phyloP scores from a whole-genome alignment of 2,797 vertebrate species.

The Pangasius sanitwongsei region DNA sequence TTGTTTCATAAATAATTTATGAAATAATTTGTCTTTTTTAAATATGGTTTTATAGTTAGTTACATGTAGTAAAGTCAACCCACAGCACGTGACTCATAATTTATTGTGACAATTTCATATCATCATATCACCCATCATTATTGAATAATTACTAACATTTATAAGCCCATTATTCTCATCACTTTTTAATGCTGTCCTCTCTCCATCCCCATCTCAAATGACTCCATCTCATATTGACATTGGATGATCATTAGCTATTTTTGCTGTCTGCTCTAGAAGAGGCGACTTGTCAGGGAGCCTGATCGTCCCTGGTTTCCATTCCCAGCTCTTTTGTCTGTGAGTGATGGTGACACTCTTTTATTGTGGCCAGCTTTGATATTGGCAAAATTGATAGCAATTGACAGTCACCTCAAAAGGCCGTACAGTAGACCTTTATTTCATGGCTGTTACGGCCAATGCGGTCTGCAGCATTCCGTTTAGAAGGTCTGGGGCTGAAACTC shows the following conservation, averaged over 20 bases:
- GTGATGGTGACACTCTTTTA: not conserved
- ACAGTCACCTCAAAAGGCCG: conserved; percentile 23
- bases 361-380: conserved; percentile 24
- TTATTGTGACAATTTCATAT: not conserved
- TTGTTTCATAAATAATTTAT: not conserved
- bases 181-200: conserved; percentile 1
- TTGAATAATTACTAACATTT: not conserved
- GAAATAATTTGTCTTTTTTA: not conserved
- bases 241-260: conserved; percentile 11
- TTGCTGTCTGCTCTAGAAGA: not conserved
- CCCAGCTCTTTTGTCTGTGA: conserved; percentile 17
- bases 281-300: not conserved
- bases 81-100: not conserved
- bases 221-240: conserved; percentile 12
- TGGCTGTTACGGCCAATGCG: not conserved
- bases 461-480: not conserved
- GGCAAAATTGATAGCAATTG: conserved; percentile 4
- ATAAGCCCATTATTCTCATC: not conserved
- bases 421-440: conserved; percentile 11
- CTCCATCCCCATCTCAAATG: not conserved
- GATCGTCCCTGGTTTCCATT: not conserved
- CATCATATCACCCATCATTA: not conserved
- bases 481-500: conserved; percentile 25
- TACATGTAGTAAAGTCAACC: not conserved
- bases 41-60: not conserved